These are phyloP conservation scores for Eupleurogrammus muticus DNA, from an alignment of 2,797 vertebrate genomes.

Conservation along the genomic window DNA sequence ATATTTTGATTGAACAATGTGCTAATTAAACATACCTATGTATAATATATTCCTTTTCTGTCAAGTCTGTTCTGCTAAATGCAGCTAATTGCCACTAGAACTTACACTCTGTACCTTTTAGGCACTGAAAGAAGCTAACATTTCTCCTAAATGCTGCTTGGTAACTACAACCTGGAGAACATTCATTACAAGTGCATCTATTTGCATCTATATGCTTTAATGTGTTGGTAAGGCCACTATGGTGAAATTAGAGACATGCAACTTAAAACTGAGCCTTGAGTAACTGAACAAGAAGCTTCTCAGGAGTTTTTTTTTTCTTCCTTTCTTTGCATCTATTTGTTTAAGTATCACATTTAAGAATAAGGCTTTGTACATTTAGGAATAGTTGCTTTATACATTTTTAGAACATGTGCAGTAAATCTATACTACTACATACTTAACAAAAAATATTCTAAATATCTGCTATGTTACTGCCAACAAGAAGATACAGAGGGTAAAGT, in stretches of 20 bases:
- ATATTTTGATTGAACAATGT: too few relatives aligned
- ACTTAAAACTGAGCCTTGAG: neutral
- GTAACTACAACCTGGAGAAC: too few relatives aligned
- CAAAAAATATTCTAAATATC: too few relatives aligned
- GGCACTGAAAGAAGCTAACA: too few relatives aligned
- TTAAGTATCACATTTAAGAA: neutral
- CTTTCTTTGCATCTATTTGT: neutral
- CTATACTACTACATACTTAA: too few relatives aligned
- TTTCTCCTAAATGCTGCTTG: too few relatives aligned
- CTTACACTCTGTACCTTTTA: too few relatives aligned
- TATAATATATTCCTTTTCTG: too few relatives aligned
- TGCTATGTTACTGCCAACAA: too few relatives aligned
- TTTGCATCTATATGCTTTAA: neutral
- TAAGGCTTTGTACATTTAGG: neutral
- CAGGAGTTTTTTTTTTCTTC: neutral
- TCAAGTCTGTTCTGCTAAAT: too few relatives aligned
- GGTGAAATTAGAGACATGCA: neutral
- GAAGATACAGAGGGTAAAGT: neutral
- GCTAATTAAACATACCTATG: too few relatives aligned
- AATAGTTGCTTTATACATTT: neutral
- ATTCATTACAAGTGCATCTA: neutral
- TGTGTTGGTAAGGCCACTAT: neutral
- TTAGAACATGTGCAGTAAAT: conserved; percentile 8
- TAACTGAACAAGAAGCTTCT: neutral
- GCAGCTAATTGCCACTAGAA: too few relatives aligned